Evolutionary conservation across 2,113 vertebrate genomes (phyloP).

Genomic region (Thalassoma bifasciatum): DNA sequence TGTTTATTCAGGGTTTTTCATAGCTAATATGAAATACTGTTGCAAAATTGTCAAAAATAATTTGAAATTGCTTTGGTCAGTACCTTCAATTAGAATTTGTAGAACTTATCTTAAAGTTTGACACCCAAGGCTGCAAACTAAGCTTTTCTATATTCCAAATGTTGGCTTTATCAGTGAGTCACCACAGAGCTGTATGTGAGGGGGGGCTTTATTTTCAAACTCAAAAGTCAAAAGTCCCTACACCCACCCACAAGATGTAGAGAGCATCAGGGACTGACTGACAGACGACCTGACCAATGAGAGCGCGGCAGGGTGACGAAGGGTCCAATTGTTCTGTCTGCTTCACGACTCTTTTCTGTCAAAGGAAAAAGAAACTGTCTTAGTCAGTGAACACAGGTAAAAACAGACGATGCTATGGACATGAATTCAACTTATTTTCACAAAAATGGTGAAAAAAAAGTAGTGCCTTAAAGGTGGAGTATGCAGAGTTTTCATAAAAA

Average conservation of each 20-base stretch:
- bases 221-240: not conserved
- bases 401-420: not conserved
- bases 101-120: not conserved
- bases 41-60: not conserved
- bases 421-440: no score
- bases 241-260: constrained; percentile 12
- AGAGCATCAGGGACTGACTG: not conserved
- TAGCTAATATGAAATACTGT: not conserved
- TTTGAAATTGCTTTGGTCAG: not conserved
- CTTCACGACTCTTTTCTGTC: constrained; percentile 17
- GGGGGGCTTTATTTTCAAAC: constrained; percentile 1
- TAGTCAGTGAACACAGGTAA: no score
- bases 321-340: constrained; percentile 32
- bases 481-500: no score
- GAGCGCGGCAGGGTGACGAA: constrained; percentile 28
- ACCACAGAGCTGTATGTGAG: not conserved
- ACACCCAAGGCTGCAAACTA: no score
- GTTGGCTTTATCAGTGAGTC: not conserved
- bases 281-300: constrained; percentile 44
- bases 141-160: no score
- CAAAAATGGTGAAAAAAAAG: no score
- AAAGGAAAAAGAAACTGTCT: constrained; percentile 3
- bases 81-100: not conserved
- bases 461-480: no score
- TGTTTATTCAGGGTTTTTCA: not conserved